Evolutionary conservation across 2,797 vertebrate genomes (phyloP), one percentile per base, ranked within the genome.

Genomic region (Amblyopsis hoosieri): DNA sequence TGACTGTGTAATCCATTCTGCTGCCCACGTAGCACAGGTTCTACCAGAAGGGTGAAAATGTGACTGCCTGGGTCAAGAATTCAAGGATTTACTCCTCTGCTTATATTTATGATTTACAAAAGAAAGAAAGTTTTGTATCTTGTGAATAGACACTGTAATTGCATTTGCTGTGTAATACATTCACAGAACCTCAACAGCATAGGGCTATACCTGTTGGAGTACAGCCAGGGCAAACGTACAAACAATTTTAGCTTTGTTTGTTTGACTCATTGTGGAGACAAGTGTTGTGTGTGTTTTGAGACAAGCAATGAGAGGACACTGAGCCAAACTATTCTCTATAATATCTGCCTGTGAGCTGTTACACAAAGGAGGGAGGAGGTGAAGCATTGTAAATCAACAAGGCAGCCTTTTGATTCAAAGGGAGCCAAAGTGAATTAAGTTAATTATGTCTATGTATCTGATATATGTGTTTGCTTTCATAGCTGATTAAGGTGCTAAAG

Each of bases 401-500:
- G 85, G 75, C 84, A 75, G 85, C 53, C 63, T 78, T 89, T 80
- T 80, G 85, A 87, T 87, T 89, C 83, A 85, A 89, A 85, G 79
- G 75, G 81, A 76, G 79, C 82, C 88, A 90, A 84, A 87, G 56
- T 86, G 75, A 78, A 84, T 88, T 85, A 79, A 87, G 76, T 75
- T 86, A 90, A 93, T 92, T 83, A 82, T 87, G 62, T 84, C 3
- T 23, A 23, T 23, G 23, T 3, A 23, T 23, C 82, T 89, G 84
- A 91, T 87, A 81, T 89, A 85, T 74, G 87, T 85, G 87, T 91
- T 92, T 90, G 90, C 89, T 92, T 92, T 93, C 84, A 86, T 83
- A 85, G 83, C 85, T 86, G 89, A 91, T 91, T 90, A 92, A 90
- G 85, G 84, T 82, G 88, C 88, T 85, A 76, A 64, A 79, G 81